Percentiles rank a stretch among this genome's conserved stretches.
Conservation (phyloP, 2,113 vertebrate species). For the Cyprinus carpio region DNA sequence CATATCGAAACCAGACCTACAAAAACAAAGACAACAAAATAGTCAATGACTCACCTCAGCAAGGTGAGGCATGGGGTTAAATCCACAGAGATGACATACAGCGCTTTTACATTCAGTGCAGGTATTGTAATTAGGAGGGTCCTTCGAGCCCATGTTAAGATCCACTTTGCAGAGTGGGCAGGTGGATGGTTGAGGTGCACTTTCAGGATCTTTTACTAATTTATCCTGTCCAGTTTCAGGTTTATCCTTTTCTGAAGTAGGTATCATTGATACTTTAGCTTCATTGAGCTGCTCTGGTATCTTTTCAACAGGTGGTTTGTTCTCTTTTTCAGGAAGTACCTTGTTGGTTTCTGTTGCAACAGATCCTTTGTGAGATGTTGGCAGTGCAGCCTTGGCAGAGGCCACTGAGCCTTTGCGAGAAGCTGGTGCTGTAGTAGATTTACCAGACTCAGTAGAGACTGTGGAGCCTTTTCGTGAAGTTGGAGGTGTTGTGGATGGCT, state of each 20-base stretch:
- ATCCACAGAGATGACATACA: slow-evolving; percentile 97
- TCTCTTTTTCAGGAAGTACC: slow-evolving; percentile 50
- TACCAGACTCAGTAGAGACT: slow-evolving; percentile 47
- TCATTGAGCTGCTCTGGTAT: slow-evolving; percentile 55
- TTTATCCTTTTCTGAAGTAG: slow-evolving; percentile 54
- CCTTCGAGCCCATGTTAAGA: slow-evolving; percentile 83
- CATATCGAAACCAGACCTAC: neutral
- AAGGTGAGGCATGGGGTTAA: slow-evolving; percentile 91
- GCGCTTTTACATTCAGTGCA: slow-evolving; percentile 90
- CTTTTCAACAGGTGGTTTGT: slow-evolving; percentile 54
- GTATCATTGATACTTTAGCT: slow-evolving; percentile 59
- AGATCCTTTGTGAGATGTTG: slow-evolving; percentile 47
- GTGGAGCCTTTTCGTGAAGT: slow-evolving; percentile 69
- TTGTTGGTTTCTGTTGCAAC: slow-evolving; percentile 56
- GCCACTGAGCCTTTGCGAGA: slow-evolving; percentile 46
- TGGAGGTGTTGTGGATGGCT: slow-evolving; percentile 65
- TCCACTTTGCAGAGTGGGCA: slow-evolving; percentile 92
- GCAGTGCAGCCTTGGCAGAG: slow-evolving; percentile 56
- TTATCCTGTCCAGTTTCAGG: slow-evolving; percentile 55
- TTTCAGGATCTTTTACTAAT: slow-evolving; percentile 28
- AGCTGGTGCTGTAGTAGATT: slow-evolving; percentile 35
- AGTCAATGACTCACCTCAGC: slow-evolving; percentile 79
- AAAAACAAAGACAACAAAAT: neutral
- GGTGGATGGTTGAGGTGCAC: slow-evolving; percentile 55
- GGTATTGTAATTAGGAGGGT: slow-evolving; percentile 87